Evolutionary conservation across 1,140 invertebrate species (phyloP), one percentile per base, ranked within the genome.

Genomic region (Dolichoris vasculosae): DNA sequence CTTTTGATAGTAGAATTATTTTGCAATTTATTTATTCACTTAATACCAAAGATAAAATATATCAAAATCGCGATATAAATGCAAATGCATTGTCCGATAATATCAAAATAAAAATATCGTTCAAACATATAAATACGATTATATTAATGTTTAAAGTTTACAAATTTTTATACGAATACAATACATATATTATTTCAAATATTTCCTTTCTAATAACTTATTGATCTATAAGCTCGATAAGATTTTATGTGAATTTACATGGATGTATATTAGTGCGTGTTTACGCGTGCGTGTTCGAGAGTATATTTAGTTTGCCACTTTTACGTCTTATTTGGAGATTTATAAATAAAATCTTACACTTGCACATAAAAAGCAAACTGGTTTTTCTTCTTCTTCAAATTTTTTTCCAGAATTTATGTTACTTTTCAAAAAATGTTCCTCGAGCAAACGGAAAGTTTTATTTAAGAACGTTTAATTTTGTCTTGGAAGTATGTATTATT

Each of bases 131-230:
- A 69, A 17, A 69, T 69, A 69, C 63, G 20, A 67, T 67, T 32
- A 67, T 67, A 67, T 69, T 9, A 69, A 40, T 38, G 3, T 30
- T 38, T 69, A 20, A 69, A 69, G 67, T 23, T 69, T 38, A 38
- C 13, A 69, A 20, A 38, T 64, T 30, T 30, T 69, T 69, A 38
- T 20, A 15, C 4, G 6, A 69, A 69, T 38, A 69, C 17, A 69
- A 69, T 69, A 20, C 67, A 38, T 30, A 7, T 38, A 69, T 69
- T 32, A 38, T 13, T 69, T 69, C 13, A 38, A 69, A 38, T 15
- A 20, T 69, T 69, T 69, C 32, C 67, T 69, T 69, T 69, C 32
- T 69, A 69, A 30, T 69, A 69, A 69, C 35, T 3, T 69, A 35
- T 69, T 40, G 67, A 38, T 69, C 35, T 4, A 38, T 20, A 40